These are phyloP conservation scores for Antennarius maculatus DNA, from an alignment of 2,797 vertebrate species.

Conservation along the genomic window DNA sequence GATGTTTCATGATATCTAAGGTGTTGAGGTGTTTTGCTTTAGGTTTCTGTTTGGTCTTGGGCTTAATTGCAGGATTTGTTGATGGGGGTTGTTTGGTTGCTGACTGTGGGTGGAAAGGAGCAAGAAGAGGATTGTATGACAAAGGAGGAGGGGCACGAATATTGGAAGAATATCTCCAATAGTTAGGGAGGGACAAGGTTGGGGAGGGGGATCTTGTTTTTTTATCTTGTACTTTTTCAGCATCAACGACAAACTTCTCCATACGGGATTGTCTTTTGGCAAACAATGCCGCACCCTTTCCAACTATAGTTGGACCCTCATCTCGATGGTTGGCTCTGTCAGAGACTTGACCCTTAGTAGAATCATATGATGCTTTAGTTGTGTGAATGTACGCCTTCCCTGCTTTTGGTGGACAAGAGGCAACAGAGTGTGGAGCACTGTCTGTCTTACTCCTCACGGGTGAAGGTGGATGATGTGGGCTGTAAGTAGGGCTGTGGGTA, in stretches of 20 bases:
- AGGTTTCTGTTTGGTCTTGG: conserved; percentile 81
- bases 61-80: conserved; percentile 71
- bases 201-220: conserved; percentile 86
- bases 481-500: conserved; percentile 65
- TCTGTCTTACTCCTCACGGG: conserved; percentile 65
- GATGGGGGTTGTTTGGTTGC: conserved; percentile 85
- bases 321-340: conserved; percentile 66
- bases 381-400: conserved; percentile 49
- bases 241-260: conserved; percentile 94
- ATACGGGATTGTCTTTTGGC: conserved; percentile 93
- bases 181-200: conserved; percentile 88
- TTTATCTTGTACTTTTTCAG: conserved; percentile 88
- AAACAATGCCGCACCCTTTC: conserved; percentile 92
- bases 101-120: conserved; percentile 89
- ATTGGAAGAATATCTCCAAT: conserved; percentile 95
- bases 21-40: conserved; percentile 89
- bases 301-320: conserved; percentile 84
- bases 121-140: conserved; percentile 92
- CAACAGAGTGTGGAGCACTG: conserved; percentile 61
- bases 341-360: conserved; percentile 63
- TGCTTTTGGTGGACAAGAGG: conserved; percentile 70
- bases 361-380: conserved; percentile 76
- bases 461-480: conserved; percentile 62
- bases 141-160: conserved; percentile 92
- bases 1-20: conserved; percentile 97